Percentiles rank a stretch among this genome's conserved stretches.
phyloP scores from a whole-genome alignment of 2,797 vertebrate genomes.

The Syndactyla subalaris region DNA sequence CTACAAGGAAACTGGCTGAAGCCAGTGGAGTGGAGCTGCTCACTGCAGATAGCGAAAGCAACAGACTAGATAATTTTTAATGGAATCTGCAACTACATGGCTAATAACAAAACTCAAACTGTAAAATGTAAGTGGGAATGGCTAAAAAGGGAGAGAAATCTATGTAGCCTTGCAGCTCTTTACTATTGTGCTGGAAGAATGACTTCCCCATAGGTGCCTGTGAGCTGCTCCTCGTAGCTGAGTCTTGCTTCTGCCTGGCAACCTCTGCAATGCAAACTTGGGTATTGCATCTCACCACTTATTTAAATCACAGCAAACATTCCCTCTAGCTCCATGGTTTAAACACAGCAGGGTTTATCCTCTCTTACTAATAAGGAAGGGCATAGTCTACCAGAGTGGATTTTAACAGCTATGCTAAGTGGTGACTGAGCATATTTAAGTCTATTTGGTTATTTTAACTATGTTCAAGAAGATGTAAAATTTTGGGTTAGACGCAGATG shows the following conservation, averaged over 20 bases:
- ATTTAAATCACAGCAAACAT: background rate
- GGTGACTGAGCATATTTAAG: background rate
- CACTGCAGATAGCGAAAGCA: background rate
- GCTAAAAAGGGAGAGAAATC: background rate
- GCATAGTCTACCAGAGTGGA: background rate
- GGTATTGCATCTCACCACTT: background rate
- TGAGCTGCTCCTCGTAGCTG: background rate
- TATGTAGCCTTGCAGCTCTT: background rate
- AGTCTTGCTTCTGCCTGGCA: background rate
- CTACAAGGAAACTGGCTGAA: background rate
- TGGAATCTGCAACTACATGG: background rate
- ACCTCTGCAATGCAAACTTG: accelerated
- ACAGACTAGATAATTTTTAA: background rate
- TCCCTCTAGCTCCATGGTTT: background rate
- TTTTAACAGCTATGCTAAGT: background rate
- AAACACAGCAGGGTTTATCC: background rate
- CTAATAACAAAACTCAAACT: background rate
- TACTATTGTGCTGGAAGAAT: background rate
- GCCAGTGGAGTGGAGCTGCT: background rate
- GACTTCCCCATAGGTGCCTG: background rate
- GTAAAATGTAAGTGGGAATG: background rate
- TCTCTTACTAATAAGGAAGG: background rate
- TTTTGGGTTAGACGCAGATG: background rate
- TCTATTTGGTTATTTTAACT: background rate
- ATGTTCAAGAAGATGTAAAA: background rate